phyloP scores from a whole-genome alignment of 2,888 invertebrate species.

The Acronicta alni region DNA sequence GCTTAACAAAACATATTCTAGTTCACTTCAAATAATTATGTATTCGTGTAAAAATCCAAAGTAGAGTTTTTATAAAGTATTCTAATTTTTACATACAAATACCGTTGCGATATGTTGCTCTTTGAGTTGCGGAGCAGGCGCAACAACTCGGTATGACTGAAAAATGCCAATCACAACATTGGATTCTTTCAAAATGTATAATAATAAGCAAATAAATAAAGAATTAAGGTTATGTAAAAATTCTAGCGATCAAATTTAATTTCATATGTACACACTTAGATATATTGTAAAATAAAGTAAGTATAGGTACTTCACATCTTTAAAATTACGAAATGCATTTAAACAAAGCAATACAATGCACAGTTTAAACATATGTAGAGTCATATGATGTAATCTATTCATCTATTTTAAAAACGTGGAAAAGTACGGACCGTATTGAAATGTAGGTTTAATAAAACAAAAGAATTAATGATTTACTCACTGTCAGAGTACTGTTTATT shows the following conservation, averaged over 20 bases:
- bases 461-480: constrained; percentile 70
- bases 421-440: constrained; percentile 31
- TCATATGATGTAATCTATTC: constrained; percentile 20
- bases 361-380: constrained; percentile 1
- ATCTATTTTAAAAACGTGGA: constrained; percentile 22
- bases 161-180: not conserved
- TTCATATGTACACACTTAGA: not conserved
- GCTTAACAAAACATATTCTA: too few relatives aligned
- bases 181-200: not conserved
- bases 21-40: too few relatives aligned
- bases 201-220: not conserved
- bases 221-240: not conserved
- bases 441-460: constrained; percentile 57
- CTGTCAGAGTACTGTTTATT: constrained; percentile 57
- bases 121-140: not conserved
- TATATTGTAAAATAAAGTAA: too few relatives aligned
- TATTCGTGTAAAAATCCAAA: too few relatives aligned
- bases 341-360: constrained; percentile 10
- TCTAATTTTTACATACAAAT: not conserved
- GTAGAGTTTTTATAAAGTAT: too few relatives aligned
- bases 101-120: not conserved
- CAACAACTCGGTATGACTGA: not conserved
- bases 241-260: not conserved
- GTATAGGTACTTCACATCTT: not conserved
- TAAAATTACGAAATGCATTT: constrained; percentile 10